These are phyloP conservation scores for Myotis davidii DNA, from an alignment of 2,113 vertebrate genomes.

Conservation along the genomic window DNA sequence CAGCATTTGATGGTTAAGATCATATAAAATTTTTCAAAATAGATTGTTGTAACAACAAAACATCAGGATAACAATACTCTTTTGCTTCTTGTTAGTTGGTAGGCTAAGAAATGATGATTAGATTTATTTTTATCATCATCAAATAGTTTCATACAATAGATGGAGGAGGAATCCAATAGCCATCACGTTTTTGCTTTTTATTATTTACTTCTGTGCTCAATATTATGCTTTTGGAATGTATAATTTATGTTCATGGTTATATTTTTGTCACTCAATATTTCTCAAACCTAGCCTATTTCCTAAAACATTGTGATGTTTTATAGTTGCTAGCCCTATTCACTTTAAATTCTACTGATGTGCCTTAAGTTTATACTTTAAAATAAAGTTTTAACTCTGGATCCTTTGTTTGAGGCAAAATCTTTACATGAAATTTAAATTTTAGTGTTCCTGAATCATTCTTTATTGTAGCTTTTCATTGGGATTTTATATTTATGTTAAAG, in stretches of 20 bases:
- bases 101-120: background rate
- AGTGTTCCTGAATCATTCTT: background rate
- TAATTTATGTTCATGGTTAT: background rate
- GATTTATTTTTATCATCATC: background rate
- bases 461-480: background rate
- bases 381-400: background rate
- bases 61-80: background rate
- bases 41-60: background rate
- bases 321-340: background rate
- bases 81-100: background rate
- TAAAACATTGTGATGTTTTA: background rate
- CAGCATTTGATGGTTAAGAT: slow-evolving; percentile 4
- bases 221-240: background rate
- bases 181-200: background rate
- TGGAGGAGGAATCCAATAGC: background rate
- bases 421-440: background rate
- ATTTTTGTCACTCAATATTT: slow-evolving; percentile 15
- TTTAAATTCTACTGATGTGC: background rate
- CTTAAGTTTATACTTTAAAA: background rate
- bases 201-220: background rate
- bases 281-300: background rate
- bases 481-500: background rate
- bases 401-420: background rate
- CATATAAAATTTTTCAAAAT: slow-evolving; percentile 1
- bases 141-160: slow-evolving; percentile 1